Evolutionary conservation across 2,888 invertebrate genomes (phyloP).

Genomic region (Nomada hirtipes): DNA sequence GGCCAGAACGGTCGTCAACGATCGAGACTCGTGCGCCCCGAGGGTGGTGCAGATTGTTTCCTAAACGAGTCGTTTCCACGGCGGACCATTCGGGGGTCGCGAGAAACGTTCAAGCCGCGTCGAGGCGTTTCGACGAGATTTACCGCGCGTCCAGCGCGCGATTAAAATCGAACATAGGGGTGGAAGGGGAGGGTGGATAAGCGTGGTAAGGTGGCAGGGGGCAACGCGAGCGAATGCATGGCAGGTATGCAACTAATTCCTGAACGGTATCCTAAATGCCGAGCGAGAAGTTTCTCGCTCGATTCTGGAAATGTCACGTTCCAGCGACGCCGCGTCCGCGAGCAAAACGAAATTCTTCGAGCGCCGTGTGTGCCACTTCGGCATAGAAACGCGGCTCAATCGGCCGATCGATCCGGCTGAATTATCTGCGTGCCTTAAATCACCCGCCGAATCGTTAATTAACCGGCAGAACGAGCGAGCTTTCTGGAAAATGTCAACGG

Average conservation of each 20-base stretch:
- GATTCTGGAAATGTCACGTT: conserved; percentile 81
- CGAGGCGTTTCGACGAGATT: conserved; percentile 23
- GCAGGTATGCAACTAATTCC: conserved; percentile 52
- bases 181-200: background rate
- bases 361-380: conserved; percentile 6
- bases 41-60: conserved; percentile 26
- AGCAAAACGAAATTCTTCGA: conserved; percentile 65
- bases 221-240: conserved; percentile 10
- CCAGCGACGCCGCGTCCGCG: conserved; percentile 48
- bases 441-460: conserved; percentile 74
- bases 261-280: conserved; percentile 75
- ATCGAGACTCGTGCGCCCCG: background rate
- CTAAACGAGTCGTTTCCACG: conserved; percentile 33
- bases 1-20: background rate
- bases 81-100: conserved; percentile 1
- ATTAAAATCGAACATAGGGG: conserved; percentile 41
- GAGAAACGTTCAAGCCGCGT: conserved; percentile 12
- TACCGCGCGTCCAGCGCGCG: conserved; percentile 33
- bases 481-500: conserved; percentile 74
- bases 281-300: conserved; percentile 77
- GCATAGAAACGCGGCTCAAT: conserved; percentile 46
- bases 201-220: background rate
- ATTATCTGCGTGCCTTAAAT: conserved; percentile 60
- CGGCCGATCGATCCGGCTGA: conserved; percentile 27
- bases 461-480: conserved; percentile 57